These are phyloP conservation scores for Dryadula phaetusa DNA, from an alignment of 2,888 invertebrate genomes.

Conservation along the genomic window DNA sequence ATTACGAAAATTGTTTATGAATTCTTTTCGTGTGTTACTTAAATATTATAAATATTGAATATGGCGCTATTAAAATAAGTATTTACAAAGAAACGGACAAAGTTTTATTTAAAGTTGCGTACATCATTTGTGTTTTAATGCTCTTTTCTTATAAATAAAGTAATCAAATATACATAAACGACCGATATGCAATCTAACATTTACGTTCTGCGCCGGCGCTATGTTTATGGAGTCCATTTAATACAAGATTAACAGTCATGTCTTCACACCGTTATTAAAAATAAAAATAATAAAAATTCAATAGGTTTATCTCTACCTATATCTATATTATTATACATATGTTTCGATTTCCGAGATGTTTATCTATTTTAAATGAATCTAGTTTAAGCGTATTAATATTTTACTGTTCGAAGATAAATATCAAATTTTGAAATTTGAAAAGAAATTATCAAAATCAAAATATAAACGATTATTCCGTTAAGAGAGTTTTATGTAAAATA, in stretches of 20 bases:
- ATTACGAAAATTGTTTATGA: no score
- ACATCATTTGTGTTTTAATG: background rate
- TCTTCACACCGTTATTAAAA: slow-evolving; percentile 37
- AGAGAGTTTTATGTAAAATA: no score
- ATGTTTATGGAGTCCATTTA: slow-evolving; percentile 56
- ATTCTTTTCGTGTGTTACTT: no score
- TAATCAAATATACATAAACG: slow-evolving; percentile 29
- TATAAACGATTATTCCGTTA: no score
- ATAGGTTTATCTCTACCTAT: no score
- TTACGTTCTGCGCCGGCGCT: slow-evolving; percentile 49
- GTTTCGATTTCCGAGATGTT: no score
- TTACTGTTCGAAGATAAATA: no score
- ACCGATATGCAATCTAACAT: slow-evolving; percentile 46
- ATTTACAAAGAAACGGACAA: background rate
- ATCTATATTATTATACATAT: background rate
- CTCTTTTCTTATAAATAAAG: slow-evolving; percentile 1
- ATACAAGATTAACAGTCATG: slow-evolving; percentile 51
- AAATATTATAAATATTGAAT: background rate
- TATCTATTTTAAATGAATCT: no score
- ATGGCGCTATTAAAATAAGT: background rate
- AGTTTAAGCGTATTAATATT: no score
- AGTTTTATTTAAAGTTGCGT: background rate
- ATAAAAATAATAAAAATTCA: no score
- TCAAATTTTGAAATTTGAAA: no score
- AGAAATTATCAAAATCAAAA: no score